A percentile compares a stretch with the other conserved stretches of the same genome.
Conservation (phyloP, 2,797 vertebrate species). For the Sebastiscus albofasciatus region DNA sequence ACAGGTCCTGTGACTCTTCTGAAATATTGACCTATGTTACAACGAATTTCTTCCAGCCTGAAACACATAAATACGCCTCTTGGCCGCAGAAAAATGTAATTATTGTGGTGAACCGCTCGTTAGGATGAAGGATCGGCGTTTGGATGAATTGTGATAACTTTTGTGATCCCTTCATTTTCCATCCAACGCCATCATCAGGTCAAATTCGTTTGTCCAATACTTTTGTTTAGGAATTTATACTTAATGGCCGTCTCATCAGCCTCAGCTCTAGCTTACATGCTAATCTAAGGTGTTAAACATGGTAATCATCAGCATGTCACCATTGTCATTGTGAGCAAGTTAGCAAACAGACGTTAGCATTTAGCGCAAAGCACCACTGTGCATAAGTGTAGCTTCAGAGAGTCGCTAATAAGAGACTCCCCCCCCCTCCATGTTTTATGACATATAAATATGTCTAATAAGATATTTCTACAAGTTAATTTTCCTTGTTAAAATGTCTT, state of each 20-base stretch:
- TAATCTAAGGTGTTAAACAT: too few species aligned
- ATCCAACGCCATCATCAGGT: not conserved
- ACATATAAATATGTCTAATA: not conserved
- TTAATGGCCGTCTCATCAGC: not conserved
- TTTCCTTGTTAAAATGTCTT: not conserved
- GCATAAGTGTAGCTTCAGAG: not conserved
- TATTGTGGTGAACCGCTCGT: too few species aligned
- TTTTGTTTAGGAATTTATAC: not conserved
- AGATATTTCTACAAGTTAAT: not conserved
- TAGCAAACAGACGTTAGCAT: not conserved
- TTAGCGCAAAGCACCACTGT: not conserved
- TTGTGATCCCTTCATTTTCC: too few species aligned
- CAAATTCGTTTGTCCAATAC: not conserved
- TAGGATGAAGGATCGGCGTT: too few species aligned
- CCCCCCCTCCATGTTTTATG: not conserved
- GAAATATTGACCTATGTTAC: too few species aligned
- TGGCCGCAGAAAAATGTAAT: rapidly evolving
- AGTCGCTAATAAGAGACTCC: not conserved
- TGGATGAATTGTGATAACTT: too few species aligned
- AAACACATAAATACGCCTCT: too few species aligned
- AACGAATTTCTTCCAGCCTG: too few species aligned
- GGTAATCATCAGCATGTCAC: too few species aligned
- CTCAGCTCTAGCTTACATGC: not conserved
- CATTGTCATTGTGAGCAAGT: too few species aligned
- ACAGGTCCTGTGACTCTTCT: too few species aligned